Conservation (phyloP, 2,797 vertebrate genomes). For the Parauchenoglanis ngamensis region DNA sequence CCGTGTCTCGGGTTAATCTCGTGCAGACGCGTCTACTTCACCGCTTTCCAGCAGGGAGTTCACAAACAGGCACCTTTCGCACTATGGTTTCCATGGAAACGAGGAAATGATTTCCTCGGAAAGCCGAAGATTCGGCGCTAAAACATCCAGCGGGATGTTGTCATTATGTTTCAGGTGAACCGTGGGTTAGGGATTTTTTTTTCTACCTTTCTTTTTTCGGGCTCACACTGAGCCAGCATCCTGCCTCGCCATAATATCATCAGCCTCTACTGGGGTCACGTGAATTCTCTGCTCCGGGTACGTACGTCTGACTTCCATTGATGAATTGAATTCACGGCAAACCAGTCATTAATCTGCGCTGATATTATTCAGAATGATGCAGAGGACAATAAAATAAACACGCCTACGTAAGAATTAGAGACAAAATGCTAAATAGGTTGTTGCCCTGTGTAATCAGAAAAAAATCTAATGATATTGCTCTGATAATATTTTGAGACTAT, state of each 20-base stretch:
- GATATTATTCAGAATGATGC: slow-evolving; percentile 23
- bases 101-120: slow-evolving; percentile 67
- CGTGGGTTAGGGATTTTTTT: slow-evolving; percentile 62
- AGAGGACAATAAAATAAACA: not conserved
- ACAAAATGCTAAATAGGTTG: not conserved
- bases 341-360: slow-evolving; percentile 29
- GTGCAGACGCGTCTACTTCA: slow-evolving; percentile 72
- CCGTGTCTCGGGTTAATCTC: slow-evolving; percentile 75
- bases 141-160: slow-evolving; percentile 75
- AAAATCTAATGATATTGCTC: not conserved
- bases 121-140: slow-evolving; percentile 69
- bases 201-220: slow-evolving; percentile 29
- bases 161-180: slow-evolving; percentile 72
- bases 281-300: slow-evolving; percentile 11
- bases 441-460: not conserved
- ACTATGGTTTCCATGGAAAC: slow-evolving; percentile 79
- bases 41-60: slow-evolving; percentile 75
- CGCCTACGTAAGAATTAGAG: not conserved
- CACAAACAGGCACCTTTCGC: slow-evolving; percentile 68
- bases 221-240: slow-evolving; percentile 39
- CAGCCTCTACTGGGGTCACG: not conserved
- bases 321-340: slow-evolving; percentile 20
- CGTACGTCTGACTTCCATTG: not conserved
- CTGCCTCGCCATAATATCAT: slow-evolving; percentile 29
- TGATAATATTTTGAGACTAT: not conserved